Percentiles rank a stretch among this genome's conserved stretches.
Evolutionary conservation across 1,140 invertebrate species (phyloP).

Genomic region (Zaprionus taronus): DNA sequence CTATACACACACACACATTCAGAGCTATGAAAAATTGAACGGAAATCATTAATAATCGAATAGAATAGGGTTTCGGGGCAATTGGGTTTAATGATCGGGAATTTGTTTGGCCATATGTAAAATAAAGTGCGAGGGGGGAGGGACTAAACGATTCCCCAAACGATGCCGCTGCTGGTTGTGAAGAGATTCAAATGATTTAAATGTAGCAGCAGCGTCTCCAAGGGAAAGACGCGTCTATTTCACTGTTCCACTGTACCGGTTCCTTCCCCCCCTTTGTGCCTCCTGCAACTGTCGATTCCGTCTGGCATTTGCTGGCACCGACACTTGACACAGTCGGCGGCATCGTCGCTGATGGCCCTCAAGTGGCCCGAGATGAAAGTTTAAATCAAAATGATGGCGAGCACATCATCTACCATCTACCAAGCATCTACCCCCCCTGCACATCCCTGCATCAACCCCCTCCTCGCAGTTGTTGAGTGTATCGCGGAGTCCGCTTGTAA

Average conservation of each 20-base stretch:
- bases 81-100: slow-evolving; percentile 71
- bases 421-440: background rate
- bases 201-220: slow-evolving; percentile 32
- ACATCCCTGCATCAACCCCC: too few relatives aligned
- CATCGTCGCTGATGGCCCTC: slow-evolving; percentile 16
- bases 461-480: background rate
- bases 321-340: slow-evolving; percentile 59
- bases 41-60: slow-evolving; percentile 80
- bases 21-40: slow-evolving; percentile 78
- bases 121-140: slow-evolving; percentile 15
- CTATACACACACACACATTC: slow-evolving; percentile 46
- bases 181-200: slow-evolving; percentile 43
- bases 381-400: slow-evolving; percentile 39
- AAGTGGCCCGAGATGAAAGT: slow-evolving; percentile 40
- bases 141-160: slow-evolving; percentile 39
- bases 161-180: background rate
- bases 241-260: background rate
- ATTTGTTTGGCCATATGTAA: slow-evolving; percentile 53
- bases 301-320: background rate
- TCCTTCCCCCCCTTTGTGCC: too few relatives aligned
- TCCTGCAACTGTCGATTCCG: background rate
- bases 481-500: slow-evolving; percentile 35
- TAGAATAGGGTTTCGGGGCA: slow-evolving; percentile 50
- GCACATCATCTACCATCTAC: slow-evolving; percentile 15
- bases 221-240: slow-evolving; percentile 18